Evolutionary conservation across 1,140 invertebrate species (phyloP).

Genomic region (Anoplolepis gracilipes): DNA sequence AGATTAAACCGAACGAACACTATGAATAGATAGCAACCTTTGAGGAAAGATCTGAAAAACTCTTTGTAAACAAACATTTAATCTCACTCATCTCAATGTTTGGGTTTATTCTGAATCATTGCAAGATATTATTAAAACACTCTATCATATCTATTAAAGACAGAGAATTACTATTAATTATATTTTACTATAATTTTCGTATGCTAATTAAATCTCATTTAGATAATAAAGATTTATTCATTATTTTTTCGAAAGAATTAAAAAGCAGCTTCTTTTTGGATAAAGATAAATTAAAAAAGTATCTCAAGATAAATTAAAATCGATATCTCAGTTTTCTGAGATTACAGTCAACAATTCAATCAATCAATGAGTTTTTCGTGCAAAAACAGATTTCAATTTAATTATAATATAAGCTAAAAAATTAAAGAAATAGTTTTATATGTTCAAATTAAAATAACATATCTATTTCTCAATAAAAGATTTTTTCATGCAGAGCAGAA

Average conservation of each 20-base stretch:
- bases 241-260: neutral
- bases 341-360: neutral
- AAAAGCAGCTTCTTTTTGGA: neutral
- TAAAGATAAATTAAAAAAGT: neutral
- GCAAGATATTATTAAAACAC: neutral
- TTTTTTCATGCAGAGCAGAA: neutral
- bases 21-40: neutral
- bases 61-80: neutral
- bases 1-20: neutral
- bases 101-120: neutral
- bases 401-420: neutral
- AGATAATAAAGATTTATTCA: neutral
- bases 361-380: neutral
- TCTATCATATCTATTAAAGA: neutral
- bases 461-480: too few relatives aligned
- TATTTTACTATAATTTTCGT: neutral
- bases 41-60: neutral
- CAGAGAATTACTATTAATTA: constrained; percentile 11
- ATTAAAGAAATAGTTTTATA: neutral
- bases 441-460: too few relatives aligned
- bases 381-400: neutral
- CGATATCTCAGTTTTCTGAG: neutral
- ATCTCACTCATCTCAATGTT: neutral
- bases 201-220: neutral
- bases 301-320: neutral